Evolutionary conservation across 2,797 vertebrate genomes (phyloP).

Genomic region (Threskiornis aethiopicus): DNA sequence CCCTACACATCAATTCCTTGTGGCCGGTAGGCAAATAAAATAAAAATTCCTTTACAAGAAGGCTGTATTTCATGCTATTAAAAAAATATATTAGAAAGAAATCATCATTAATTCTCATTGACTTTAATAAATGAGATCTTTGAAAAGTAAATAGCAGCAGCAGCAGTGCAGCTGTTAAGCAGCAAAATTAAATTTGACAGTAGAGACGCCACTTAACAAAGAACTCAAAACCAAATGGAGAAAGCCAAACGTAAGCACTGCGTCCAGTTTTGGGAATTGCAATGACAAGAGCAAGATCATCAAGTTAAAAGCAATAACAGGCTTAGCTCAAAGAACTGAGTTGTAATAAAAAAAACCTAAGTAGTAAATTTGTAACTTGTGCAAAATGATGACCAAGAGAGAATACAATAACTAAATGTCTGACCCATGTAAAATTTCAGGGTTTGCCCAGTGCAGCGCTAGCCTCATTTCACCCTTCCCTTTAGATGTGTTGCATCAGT

Average conservation of each 20-base stretch:
- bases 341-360: not conserved
- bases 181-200: not conserved
- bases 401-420: not conserved
- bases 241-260: not conserved
- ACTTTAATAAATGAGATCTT: not conserved
- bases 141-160: not conserved
- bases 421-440: not conserved
- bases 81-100: not conserved
- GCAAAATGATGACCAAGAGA: not conserved
- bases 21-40: not conserved
- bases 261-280: not conserved
- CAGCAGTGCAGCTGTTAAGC: not conserved
- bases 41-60: not conserved
- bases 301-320: not conserved
- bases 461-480: not conserved
- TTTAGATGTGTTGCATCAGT: not conserved
- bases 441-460: not conserved
- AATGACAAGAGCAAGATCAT: not conserved
- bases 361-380: not conserved
- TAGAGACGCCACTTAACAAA: not conserved
- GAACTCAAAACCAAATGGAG: not conserved
- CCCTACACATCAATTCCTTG: not conserved
- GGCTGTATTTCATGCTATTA: not conserved
- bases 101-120: not conserved
- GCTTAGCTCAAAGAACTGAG: not conserved